A percentile compares a stretch with the other conserved stretches of the same genome.
phyloP scores from a whole-genome alignment of 1,140 invertebrate genomes.

The honey bee (Apis mellifera) region Amel_HAv3.1 CM009931.2:16790001-16790500 shows the following conservation, averaged over 20 bases:
- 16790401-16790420: too few species aligned
- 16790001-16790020: slow-evolving; percentile 86
- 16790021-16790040: slow-evolving; percentile 80
- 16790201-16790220: too few species aligned
- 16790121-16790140: slow-evolving; percentile 85
- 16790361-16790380: neutral
- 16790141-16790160: slow-evolving; percentile 85
- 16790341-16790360: neutral
- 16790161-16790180: slow-evolving; percentile 39
- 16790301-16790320: neutral
- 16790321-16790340: neutral
- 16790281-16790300: neutral
- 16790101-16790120: slow-evolving; percentile 91
- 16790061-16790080: slow-evolving; percentile 87
- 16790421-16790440: too few species aligned
- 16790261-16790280: neutral
- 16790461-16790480: too few species aligned
- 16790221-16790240: too few species aligned
- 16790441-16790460: too few species aligned
- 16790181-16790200: neutral
- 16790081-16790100: slow-evolving; percentile 89
- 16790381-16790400: too few species aligned
- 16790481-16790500: neutral
- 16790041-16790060: slow-evolving; percentile 82
- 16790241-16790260: neutral